Evolutionary conservation across 2,113 vertebrate species (phyloP).

Genomic region (Dermatemys mawii): DNA sequence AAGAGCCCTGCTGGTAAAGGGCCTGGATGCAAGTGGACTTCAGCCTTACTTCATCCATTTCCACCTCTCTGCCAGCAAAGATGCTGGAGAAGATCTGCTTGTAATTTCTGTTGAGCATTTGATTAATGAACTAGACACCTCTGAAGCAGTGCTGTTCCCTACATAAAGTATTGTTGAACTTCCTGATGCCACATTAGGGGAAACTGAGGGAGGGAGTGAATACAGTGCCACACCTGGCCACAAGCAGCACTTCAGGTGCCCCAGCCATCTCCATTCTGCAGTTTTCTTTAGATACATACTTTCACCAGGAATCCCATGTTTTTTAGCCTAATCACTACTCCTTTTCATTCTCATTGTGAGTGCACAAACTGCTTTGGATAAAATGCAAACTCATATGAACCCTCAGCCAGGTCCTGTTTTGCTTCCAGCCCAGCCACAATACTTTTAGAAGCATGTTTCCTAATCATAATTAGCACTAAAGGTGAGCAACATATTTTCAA

Average conservation of each 20-base stretch:
- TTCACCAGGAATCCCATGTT: fast-evolving
- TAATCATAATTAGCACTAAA: slow-evolving; percentile 16
- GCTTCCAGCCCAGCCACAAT: slow-evolving; percentile 16
- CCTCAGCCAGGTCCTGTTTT: not conserved
- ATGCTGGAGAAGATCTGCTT: no score
- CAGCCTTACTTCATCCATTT: no score
- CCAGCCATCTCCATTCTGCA: fast-evolving
- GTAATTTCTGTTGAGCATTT: no score
- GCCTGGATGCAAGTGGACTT: no score
- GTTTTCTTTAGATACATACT: not conserved
- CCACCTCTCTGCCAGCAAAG: no score
- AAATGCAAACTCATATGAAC: not conserved
- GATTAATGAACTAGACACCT: no score
- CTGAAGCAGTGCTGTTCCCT: no score
- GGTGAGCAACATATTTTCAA: slow-evolving; percentile 13
- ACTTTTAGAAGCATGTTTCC: not conserved
- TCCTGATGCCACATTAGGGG: no score
- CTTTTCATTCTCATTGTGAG: not conserved
- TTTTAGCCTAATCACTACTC: fast-evolving
- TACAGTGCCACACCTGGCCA: no score
- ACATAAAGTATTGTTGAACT: no score
- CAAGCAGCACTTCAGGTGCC: not conserved
- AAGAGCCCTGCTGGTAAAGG: no score
- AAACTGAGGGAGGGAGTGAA: no score
- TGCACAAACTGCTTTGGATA: not conserved